phyloP scores from a whole-genome alignment of 2,888 invertebrate genomes.

The Eustalomyia histrio region DNA sequence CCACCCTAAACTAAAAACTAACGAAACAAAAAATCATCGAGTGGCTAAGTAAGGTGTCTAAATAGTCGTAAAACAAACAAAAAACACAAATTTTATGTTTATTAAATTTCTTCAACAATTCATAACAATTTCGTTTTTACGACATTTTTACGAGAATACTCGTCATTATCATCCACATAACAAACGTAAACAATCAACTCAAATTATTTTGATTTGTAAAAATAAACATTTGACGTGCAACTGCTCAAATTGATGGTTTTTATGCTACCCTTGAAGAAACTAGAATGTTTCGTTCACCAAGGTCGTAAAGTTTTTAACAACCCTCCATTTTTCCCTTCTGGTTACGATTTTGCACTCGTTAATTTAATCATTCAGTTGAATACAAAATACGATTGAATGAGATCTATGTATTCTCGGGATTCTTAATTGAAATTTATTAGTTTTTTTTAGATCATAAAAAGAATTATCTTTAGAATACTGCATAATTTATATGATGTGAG shows the following conservation, averaged over 20 bases:
- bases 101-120: conserved; percentile 56
- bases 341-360: neutral
- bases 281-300: neutral
- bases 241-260: neutral
- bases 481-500: conserved; percentile 18
- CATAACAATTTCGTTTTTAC: conserved; percentile 64
- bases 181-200: neutral
- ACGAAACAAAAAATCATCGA: conserved; percentile 62
- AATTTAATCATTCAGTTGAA: neutral
- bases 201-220: neutral
- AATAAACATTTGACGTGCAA: neutral
- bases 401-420: neutral
- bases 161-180: conserved; percentile 66
- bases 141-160: conserved; percentile 65
- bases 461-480: conserved; percentile 26
- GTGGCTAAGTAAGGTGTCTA: conserved; percentile 52
- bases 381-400: neutral
- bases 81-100: conserved; percentile 55
- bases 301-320: neutral
- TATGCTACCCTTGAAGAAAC: neutral
- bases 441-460: conserved; percentile 31
- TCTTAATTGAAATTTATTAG: conserved; percentile 7
- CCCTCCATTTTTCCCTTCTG: neutral
- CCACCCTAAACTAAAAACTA: conserved; percentile 55
- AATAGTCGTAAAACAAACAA: conserved; percentile 47